Evolutionary conservation across 2,797 vertebrate species (phyloP), one percentile per base, ranked within the genome.

Genomic region (Ambastaia sidthimunki): DNA sequence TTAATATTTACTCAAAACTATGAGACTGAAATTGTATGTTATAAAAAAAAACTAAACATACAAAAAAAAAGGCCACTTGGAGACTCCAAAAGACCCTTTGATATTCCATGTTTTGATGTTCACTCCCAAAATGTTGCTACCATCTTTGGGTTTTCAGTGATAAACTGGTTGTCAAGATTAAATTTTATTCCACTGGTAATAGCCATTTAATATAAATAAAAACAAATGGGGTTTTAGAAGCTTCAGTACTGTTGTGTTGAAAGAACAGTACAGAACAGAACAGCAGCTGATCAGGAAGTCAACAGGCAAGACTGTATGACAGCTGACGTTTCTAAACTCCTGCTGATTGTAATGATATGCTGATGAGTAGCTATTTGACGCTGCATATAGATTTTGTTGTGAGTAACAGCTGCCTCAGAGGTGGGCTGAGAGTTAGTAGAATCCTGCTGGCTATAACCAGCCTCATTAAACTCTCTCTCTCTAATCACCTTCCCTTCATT

Each of bases 401-500:
- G 21, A 67, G 63, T 68, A 68, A 68, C 16, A 34, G 18, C 12
- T 78, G 66, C 31, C 31, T 77, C 65, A 69, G 18, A 83, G 71
- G 13, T 54, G 59, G 44, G n/a, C 13, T 28, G 7, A 81, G 23
- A 62, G 57, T 18, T 3, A 59, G 23, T 54, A 48, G 23, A n/a
- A 28, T 18, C 37, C 31, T 31, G 23, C 19, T 13, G 54, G 54
- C 74, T 71, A 23, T 9, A 77, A 67, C 57, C 66, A 60, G 13
- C 54, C 48, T 73, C 70, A 80, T 83, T 62, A 23, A 74, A 74
- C 57, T 83, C 23, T 55, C 60, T 63, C 21, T 55, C n/a, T 18
- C 50, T 5, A 12, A 75, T 66, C 18, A 3, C 10, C 34, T 65
- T 52, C 44, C 21, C 47, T 75, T 65, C 48, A 25, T 21, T 67